phyloP scores from a whole-genome alignment of 2,888 invertebrate genomes.

The Tenodera sinensis region DNA sequence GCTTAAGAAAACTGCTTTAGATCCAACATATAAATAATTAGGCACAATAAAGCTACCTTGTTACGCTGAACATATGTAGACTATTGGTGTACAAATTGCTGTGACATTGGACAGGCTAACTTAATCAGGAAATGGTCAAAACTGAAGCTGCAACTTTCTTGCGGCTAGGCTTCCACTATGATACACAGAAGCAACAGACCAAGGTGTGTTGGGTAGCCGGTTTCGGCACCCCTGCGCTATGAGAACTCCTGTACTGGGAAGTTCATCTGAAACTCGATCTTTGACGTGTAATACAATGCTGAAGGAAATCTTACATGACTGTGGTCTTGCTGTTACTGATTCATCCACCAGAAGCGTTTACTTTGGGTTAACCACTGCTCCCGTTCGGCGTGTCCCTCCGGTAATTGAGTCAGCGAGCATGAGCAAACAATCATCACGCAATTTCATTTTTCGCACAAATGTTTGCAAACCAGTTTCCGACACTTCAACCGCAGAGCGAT shows the following conservation, averaged over 20 bases:
- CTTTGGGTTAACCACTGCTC: not conserved
- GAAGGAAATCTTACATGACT: not conserved
- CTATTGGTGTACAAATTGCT: no score
- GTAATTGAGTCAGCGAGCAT: not conserved
- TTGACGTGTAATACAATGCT: not conserved
- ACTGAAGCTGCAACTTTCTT: not conserved
- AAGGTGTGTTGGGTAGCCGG: not conserved
- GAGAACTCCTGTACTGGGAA: not conserved
- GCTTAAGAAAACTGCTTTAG: no score
- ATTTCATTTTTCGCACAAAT: not conserved
- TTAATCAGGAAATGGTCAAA: no score
- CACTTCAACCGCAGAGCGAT: not conserved
- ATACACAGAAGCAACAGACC: not conserved
- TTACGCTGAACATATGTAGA: no score
- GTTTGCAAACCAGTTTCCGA: not conserved
- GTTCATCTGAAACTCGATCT: not conserved
- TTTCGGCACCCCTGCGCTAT: not conserved
- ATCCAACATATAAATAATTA: no score
- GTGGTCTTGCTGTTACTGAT: not conserved
- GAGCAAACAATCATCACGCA: not conserved
- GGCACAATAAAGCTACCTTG: no score
- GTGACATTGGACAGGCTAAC: no score
- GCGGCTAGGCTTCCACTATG: not conserved
- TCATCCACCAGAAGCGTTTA: not conserved
- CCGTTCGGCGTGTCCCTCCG: not conserved